Evolutionary conservation across 2,797 vertebrate species (phyloP).

Genomic region (Mus spretus): DNA sequence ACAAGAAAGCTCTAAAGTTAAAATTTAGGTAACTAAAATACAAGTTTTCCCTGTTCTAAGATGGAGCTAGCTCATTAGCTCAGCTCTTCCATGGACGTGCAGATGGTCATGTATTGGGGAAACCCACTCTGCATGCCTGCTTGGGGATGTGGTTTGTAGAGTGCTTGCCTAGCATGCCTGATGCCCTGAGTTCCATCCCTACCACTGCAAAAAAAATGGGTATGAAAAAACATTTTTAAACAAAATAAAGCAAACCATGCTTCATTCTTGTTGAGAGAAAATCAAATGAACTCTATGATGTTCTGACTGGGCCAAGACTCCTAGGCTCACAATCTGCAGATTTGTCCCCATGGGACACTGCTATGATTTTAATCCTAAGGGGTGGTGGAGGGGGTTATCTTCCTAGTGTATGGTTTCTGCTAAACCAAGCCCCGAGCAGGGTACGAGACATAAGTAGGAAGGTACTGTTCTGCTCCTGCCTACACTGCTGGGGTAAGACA

Average conservation of each 20-base stretch:
- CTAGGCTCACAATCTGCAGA: background rate
- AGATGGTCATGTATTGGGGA: background rate
- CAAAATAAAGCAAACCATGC: background rate
- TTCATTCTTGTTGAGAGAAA: slow-evolving; percentile 23
- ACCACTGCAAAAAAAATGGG: background rate
- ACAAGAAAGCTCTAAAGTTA: background rate
- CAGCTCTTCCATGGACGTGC: background rate
- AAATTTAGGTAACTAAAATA: background rate
- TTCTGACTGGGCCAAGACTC: background rate
- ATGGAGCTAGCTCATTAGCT: background rate
- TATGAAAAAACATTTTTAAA: background rate
- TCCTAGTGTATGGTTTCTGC: background rate
- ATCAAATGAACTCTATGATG: background rate
- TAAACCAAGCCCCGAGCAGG: background rate
- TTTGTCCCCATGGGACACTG: too few species aligned
- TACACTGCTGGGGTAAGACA: too few species aligned
- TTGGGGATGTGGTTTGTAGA: background rate
- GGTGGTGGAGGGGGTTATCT: background rate
- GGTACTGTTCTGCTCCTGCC: background rate
- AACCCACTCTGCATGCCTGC: background rate
- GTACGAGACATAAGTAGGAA: background rate
- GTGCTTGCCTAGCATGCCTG: background rate
- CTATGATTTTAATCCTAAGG: background rate
- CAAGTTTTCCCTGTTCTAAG: background rate
- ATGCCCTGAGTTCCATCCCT: background rate